phyloP scores from a whole-genome alignment of 2,113 vertebrate genomes.

The Anolis carolinensis region DNA sequence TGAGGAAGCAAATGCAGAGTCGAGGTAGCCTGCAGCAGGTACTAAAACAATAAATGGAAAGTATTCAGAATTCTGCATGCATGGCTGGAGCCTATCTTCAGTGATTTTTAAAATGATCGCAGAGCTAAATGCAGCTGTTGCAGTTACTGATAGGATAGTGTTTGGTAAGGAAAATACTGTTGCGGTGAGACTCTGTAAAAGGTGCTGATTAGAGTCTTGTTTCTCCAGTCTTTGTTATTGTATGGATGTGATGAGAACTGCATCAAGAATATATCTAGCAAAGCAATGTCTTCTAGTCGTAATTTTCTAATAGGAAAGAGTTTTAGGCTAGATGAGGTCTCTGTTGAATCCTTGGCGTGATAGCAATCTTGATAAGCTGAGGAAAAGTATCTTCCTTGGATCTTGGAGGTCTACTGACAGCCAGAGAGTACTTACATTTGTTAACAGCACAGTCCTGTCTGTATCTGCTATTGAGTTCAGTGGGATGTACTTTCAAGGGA shows the following conservation, averaged over 20 bases:
- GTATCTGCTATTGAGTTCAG: not conserved
- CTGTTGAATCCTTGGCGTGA: not conserved
- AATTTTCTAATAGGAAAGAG: not conserved
- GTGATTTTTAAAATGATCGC: not conserved
- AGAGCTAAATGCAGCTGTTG: not conserved
- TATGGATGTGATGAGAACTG: not conserved
- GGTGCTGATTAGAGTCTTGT: not conserved
- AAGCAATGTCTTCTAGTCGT: not conserved
- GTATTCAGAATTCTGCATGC: not conserved
- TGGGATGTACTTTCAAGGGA: not conserved
- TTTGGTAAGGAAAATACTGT: not conserved
- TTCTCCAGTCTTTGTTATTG: not conserved
- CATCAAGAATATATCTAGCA: not conserved
- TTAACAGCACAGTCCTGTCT: no score
- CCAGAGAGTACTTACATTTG: not conserved
- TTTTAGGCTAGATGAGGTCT: not conserved
- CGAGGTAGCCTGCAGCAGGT: not conserved
- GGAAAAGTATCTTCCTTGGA: not conserved
- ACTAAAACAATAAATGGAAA: not conserved
- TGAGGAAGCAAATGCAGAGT: not conserved
- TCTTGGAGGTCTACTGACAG: not conserved
- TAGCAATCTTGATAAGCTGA: not conserved
- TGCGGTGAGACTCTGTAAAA: not conserved
- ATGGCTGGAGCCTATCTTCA: not conserved
- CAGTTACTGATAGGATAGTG: not conserved